phyloP scores from a whole-genome alignment of 2,888 invertebrate genomes.

The Muschampia plurimacula region DNA sequence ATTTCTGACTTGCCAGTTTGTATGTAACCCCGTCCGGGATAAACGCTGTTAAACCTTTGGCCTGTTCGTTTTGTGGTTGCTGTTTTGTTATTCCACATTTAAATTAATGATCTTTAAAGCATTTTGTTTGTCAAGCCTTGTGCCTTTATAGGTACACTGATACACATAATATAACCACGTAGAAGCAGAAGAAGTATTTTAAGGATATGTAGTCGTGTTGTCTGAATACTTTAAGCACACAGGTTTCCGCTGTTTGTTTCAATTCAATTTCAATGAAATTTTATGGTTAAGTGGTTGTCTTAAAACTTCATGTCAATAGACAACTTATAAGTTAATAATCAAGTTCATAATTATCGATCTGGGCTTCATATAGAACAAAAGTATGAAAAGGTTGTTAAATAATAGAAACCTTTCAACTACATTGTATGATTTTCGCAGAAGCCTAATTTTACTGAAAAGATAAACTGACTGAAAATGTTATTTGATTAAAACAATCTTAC shows the following conservation, averaged over 20 bases:
- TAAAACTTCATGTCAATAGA: not conserved
- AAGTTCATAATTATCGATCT: too few species aligned
- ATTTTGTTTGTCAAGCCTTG: too few species aligned
- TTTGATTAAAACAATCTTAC: not conserved
- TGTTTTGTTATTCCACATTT: slow-evolving; percentile 5
- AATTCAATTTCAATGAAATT: too few species aligned
- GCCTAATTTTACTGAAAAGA: not conserved
- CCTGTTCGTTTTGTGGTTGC: slow-evolving; percentile 22
- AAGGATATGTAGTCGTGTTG: too few species aligned
- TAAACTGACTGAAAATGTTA: not conserved
- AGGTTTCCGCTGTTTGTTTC: too few species aligned
- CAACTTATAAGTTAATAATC: not conserved
- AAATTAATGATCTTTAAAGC: not conserved
- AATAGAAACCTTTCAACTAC: not conserved
- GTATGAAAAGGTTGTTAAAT: not conserved
- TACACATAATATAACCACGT: too few species aligned
- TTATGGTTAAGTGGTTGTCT: not conserved
- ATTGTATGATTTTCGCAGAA: not conserved
- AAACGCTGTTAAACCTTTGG: slow-evolving; percentile 27
- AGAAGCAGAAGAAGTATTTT: too few species aligned
- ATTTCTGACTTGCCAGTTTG: too few species aligned
- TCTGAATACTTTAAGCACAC: too few species aligned
- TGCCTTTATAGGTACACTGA: too few species aligned
- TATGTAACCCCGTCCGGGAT: too few species aligned
- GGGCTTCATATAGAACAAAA: too few species aligned